Conservation (phyloP, 2,888 invertebrate species). For the Folsomia manolachei region DNA sequence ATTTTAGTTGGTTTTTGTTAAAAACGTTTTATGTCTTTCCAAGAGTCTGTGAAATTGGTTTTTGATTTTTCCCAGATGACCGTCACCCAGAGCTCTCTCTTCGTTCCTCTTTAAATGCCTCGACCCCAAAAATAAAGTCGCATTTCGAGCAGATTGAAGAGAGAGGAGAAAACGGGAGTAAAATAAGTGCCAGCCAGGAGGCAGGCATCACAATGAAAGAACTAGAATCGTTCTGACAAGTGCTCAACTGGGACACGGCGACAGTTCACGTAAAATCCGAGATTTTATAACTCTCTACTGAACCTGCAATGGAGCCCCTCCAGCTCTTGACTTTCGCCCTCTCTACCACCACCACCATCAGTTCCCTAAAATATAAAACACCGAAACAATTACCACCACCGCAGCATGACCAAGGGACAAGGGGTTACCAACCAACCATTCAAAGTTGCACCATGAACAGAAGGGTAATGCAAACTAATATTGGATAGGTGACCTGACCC, state of each 20-base stretch:
- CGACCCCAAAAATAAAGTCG: not conserved
- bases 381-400: not conserved
- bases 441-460: not conserved
- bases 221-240: not conserved
- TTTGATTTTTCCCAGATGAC: constrained; percentile 24
- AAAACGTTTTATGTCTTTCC: constrained; percentile 18
- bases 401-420: too few relatives aligned
- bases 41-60: constrained; percentile 13
- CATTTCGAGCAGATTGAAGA: not conserved
- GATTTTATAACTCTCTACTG: not conserved
- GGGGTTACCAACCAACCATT: not conserved
- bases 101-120: not conserved
- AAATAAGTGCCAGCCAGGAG: too few relatives aligned
- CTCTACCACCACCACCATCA: not conserved
- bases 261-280: not conserved
- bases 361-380: not conserved
- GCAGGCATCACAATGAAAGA: not conserved
- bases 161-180: too few relatives aligned
- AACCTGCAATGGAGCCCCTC: too few relatives aligned
- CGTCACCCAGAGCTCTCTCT: not conserved
- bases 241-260: constrained; percentile 4
- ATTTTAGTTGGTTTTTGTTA: constrained; percentile 15
- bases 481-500: too few relatives aligned
- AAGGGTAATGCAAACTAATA: too few relatives aligned
- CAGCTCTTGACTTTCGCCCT: not conserved